Conservation (phyloP, 2,797 vertebrate species). For the Dicrostonyx torquatus region DNA sequence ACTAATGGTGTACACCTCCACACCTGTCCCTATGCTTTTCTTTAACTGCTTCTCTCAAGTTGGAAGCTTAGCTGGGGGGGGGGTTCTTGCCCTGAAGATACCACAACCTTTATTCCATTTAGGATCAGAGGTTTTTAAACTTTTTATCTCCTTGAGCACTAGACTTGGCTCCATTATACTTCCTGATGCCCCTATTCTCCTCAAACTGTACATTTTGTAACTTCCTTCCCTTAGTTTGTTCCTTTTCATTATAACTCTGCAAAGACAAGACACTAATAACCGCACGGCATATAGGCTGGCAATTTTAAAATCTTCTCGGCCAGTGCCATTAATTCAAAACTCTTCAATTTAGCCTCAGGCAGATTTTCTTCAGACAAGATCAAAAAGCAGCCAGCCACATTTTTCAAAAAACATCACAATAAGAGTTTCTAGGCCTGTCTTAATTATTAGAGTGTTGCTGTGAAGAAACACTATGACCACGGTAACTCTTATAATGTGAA, state of each 20-base stretch:
- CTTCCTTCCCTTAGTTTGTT: background rate
- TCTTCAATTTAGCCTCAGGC: background rate
- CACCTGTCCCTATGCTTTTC: background rate
- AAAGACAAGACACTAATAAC: background rate
- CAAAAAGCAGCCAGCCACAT: background rate
- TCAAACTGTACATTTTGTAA: background rate
- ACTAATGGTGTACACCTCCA: background rate
- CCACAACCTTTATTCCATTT: background rate
- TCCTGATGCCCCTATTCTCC: background rate
- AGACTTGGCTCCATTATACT: background rate
- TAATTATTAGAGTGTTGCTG: background rate
- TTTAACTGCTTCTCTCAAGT: background rate
- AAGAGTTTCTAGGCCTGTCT: background rate
- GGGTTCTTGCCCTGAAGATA: background rate
- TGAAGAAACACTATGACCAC: background rate
- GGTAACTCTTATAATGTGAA: background rate
- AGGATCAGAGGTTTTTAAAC: background rate
- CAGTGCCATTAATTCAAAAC: background rate
- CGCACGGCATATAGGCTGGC: no score
- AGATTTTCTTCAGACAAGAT: background rate
- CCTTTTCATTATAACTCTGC: background rate
- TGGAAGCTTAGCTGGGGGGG: background rate
- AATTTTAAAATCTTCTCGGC: background rate
- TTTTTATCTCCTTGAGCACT: background rate
- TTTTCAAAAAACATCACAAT: background rate